Evolutionary conservation across 2,113 vertebrate species (phyloP).

Genomic region (Eleginops maclovinus): DNA sequence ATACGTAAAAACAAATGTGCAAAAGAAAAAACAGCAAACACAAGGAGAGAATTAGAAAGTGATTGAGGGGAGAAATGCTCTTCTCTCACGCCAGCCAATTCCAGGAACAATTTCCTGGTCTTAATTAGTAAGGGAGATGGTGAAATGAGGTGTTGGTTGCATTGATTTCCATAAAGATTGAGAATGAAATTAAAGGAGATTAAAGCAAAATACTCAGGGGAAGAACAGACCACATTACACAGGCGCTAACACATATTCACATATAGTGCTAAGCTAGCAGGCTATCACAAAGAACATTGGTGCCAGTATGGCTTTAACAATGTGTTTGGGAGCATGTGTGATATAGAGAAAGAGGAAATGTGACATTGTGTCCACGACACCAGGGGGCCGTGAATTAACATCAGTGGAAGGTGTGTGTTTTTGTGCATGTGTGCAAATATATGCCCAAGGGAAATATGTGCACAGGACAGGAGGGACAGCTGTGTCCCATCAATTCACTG

Average conservation of each 20-base stretch:
- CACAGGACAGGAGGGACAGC: constrained; percentile 49
- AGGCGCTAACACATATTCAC: constrained; percentile 15
- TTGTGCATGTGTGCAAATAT: constrained; percentile 35
- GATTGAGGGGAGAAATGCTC: constrained; percentile 42
- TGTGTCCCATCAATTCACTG: constrained; percentile 65
- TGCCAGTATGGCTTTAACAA: constrained; percentile 3
- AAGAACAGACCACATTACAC: constrained; percentile 49
- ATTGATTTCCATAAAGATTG: constrained; percentile 80
- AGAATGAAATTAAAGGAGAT: constrained; percentile 80
- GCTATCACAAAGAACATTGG: constrained; percentile 8
- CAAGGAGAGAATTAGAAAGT: constrained; percentile 34
- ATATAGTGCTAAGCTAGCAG: constrained; percentile 6
- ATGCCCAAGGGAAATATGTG: constrained; percentile 56
- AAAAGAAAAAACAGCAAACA: constrained; percentile 22
- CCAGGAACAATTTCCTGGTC: constrained; percentile 70
- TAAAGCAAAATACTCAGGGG: constrained; percentile 71
- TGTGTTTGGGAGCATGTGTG: not conserved
- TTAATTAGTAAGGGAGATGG: constrained; percentile 74
- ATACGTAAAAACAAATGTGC: constrained; percentile 1
- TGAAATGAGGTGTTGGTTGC: constrained; percentile 71
- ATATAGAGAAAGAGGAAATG: not conserved
- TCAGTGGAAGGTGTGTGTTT: constrained; percentile 40
- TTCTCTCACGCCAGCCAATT: constrained; percentile 65
- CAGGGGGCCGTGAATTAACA: constrained; percentile 5
- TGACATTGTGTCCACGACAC: constrained; percentile 24